phyloP scores from a whole-genome alignment of 2,113 vertebrate genomes.

The Myotis yumanensis region DNA sequence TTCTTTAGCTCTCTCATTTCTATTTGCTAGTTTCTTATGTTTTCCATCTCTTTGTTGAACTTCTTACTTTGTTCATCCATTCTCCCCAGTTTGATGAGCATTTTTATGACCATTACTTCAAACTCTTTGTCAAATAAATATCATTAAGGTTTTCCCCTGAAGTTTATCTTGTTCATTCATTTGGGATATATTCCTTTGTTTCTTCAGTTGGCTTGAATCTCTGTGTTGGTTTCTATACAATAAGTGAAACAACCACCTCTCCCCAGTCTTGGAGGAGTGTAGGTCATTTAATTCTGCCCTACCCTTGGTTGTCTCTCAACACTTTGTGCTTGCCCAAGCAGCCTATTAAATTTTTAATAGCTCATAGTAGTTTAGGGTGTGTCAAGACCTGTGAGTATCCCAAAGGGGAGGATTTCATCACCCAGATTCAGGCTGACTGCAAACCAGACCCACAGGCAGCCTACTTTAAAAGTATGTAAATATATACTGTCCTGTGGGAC shows the following conservation, averaged over 20 bases:
- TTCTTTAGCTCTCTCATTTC: background rate
- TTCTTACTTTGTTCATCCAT: background rate
- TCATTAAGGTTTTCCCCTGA: background rate
- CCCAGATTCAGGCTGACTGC: background rate
- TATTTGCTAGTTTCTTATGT: background rate
- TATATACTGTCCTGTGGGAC: background rate
- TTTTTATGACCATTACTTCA: background rate
- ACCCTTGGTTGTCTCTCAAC: background rate
- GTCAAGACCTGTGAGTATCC: background rate
- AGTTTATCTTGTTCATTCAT: background rate
- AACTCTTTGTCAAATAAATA: background rate
- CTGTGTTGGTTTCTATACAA: background rate
- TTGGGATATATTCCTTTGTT: background rate
- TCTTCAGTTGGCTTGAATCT: background rate
- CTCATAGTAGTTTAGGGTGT: background rate
- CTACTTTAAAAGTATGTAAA: background rate
- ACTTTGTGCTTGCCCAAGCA: background rate
- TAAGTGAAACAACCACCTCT: background rate
- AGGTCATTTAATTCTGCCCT: background rate
- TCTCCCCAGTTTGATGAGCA: background rate
- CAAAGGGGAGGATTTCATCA: background rate
- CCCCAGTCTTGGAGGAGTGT: background rate
- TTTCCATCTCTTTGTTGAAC: background rate
- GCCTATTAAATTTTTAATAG: background rate
- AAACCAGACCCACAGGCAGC: background rate